Percentiles rank a stretch among this genome's conserved stretches.
Conservation (phyloP, 2,113 vertebrate species). For the Suricata suricatta region DNA sequence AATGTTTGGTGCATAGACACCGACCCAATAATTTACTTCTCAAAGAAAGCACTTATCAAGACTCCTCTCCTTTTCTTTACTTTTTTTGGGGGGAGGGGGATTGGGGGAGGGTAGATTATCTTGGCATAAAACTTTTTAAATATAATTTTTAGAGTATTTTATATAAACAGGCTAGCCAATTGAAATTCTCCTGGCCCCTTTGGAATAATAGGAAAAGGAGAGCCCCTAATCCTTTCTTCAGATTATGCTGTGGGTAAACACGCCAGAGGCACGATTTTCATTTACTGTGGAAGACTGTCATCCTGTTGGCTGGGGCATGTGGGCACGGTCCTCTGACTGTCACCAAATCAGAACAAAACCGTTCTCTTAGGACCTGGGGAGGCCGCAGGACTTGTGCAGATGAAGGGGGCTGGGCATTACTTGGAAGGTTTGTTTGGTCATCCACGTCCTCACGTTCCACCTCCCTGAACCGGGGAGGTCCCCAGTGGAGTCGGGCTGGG, state of each 20-base stretch:
- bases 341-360: slow-evolving; percentile 52
- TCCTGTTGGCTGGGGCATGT: slow-evolving; percentile 55
- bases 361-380: slow-evolving; percentile 49
- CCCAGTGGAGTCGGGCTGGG: neutral
- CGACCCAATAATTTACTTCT: slow-evolving; percentile 81
- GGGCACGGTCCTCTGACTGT: slow-evolving; percentile 34
- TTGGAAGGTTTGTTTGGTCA: neutral
- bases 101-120: neutral
- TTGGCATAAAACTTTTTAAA: slow-evolving; percentile 56
- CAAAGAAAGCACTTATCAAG: slow-evolving; percentile 77
- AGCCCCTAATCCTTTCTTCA: neutral
- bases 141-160: slow-evolving; percentile 65
- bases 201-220: slow-evolving; percentile 43
- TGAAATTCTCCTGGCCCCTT: slow-evolving; percentile 58
- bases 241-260: slow-evolving; percentile 53
- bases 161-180: slow-evolving; percentile 66
- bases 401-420: neutral
- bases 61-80: slow-evolving; percentile 55
- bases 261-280: slow-evolving; percentile 59
- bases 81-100: neutral
- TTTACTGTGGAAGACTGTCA: slow-evolving; percentile 66
- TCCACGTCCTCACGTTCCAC: slow-evolving; percentile 64
- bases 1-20: slow-evolving; percentile 76
- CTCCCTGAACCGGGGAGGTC: slow-evolving; percentile 54
- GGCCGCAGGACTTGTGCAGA: slow-evolving; percentile 53